Conservation (phyloP, 2,113 vertebrate genomes). For the Murina feae region DNA sequence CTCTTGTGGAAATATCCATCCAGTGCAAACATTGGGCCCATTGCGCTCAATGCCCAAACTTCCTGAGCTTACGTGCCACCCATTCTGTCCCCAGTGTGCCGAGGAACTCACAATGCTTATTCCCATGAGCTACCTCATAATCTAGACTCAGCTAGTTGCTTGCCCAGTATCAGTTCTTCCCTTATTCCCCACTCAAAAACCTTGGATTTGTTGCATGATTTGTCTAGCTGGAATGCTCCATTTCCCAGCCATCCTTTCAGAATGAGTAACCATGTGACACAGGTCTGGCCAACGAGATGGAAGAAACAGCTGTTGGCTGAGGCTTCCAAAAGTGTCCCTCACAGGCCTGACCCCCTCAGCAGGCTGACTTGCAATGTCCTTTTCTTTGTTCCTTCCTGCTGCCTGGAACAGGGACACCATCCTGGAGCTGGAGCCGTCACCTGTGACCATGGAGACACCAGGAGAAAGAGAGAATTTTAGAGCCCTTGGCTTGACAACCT, state of each 20-base stretch:
- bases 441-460: background rate
- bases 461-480: background rate
- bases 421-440: background rate
- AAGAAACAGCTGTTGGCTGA: background rate
- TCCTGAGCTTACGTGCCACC: background rate
- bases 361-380: background rate
- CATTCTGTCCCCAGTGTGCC: background rate
- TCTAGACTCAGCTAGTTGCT: background rate
- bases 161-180: background rate
- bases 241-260: background rate
- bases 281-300: background rate
- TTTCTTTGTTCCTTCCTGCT: background rate
- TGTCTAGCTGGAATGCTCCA: background rate
- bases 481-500: background rate
- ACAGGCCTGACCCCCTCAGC: fast-evolving
- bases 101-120: background rate
- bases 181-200: background rate
- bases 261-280: background rate
- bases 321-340: background rate
- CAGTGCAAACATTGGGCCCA: background rate
- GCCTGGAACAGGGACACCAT: background rate
- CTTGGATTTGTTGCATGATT: background rate
- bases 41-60: background rate
- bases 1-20: background rate
- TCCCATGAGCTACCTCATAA: background rate